Evolutionary conservation across 2,888 invertebrate species (phyloP), one percentile per base, ranked within the genome.

Genomic region (Trichopoda pennipes): DNA sequence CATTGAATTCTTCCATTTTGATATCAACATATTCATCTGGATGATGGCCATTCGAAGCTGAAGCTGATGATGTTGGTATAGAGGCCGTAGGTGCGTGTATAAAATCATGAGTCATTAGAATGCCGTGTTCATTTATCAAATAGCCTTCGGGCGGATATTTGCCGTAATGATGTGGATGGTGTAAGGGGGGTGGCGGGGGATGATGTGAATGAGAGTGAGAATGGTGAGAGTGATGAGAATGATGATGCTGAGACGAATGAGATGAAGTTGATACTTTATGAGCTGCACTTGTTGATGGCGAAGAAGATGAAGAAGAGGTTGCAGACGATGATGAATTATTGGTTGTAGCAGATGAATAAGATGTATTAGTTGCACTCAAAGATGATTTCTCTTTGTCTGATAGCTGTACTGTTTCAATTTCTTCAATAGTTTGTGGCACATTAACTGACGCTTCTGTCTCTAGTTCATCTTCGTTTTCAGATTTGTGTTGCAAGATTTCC

Each of bases 1-100:
- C 86, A 73, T 88, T 90, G 53, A 86, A 87, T 53, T 90, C 91
- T 64, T 90, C 90, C 81, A 88, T 79, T 84, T 89, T 90, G 16
- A 85, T 86, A 44, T 88, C 88, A 4, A 85, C 82, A 84, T 86
- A 88, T 7, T 90, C 90, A 28, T 85, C 85, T 1, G 82, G 63
- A 49, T 79, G 72, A 14, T 78, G 64, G 1, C 85, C 86, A 68
- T 77, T 86, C 4, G 83, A 81, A 8, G 86, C 86, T 4, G 85
- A 84, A 1, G 86, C 84, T 4, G 86, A 85, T 10, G 86, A 87
- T 3, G 85, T 64, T 21, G 83, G 74, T 68, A 80, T 70, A 14
- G 80, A 72, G 35, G 80, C 80, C 16, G 83, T 78, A 6, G 85
- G 86, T 4, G 86, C 85, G 75, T 86, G 86, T 42, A 85, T 84